These are phyloP conservation scores for Coelopa frigida DNA, from an alignment of 1,140 invertebrate species.

Conservation along the genomic window DNA sequence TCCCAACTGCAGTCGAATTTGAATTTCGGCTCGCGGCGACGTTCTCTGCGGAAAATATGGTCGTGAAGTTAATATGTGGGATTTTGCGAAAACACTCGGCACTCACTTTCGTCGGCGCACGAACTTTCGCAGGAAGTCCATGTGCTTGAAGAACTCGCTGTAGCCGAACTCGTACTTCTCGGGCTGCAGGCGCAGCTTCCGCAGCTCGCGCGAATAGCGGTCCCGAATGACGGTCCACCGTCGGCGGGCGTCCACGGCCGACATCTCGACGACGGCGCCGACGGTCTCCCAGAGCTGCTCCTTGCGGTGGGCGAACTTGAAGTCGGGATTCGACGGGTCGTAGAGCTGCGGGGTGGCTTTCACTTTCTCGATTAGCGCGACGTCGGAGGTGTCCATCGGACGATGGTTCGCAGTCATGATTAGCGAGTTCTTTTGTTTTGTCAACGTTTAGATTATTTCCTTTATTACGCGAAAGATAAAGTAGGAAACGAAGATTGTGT, in stretches of 20 bases:
- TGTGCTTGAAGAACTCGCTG: constrained; percentile 35
- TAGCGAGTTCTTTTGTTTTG: no score
- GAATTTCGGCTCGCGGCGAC: no score
- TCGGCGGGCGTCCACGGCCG: constrained; percentile 25
- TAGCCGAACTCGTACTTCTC: constrained; percentile 25
- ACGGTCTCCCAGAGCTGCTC: constrained; percentile 35
- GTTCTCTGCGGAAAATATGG: no score
- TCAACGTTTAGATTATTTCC: no score
- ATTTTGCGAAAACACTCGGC: no score
- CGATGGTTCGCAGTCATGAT: constrained; percentile 18
- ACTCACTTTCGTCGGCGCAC: constrained; percentile 34
- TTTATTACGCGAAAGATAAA: no score
- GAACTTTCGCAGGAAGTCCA: constrained; percentile 36
- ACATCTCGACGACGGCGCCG: constrained; percentile 25
- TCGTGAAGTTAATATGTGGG: no score
- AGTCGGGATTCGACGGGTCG: constrained; percentile 28
- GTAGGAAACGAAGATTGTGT: no score
- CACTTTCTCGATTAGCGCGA: constrained; percentile 27
- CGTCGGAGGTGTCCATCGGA: constrained; percentile 30
- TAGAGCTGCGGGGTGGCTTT: constrained; percentile 30
- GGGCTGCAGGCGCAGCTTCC: constrained; percentile 33
- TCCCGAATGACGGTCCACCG: constrained; percentile 36
- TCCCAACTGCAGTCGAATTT: no score
- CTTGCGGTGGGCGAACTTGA: constrained; percentile 31
- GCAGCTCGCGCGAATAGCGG: constrained; percentile 33